A percentile compares a stretch with the other conserved stretches of the same genome.
Evolutionary conservation across 2,797 vertebrate species (phyloP).

Genomic region (Epinephelus awoara): DNA sequence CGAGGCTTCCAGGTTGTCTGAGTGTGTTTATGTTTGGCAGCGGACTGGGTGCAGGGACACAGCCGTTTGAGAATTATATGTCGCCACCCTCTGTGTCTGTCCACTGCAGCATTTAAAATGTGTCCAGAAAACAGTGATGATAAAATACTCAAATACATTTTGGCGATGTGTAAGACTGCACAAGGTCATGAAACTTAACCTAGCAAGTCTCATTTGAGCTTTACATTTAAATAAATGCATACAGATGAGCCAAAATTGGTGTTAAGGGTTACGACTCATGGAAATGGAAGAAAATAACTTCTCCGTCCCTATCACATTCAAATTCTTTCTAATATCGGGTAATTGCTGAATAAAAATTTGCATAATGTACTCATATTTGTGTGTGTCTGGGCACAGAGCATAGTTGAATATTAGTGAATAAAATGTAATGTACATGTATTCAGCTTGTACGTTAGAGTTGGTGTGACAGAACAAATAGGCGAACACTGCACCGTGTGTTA

Average conservation of each 20-base stretch:
- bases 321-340: slow-evolving; percentile 39
- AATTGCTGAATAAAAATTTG: slow-evolving; percentile 50
- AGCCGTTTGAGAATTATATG: slow-evolving; percentile 8
- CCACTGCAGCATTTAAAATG: slow-evolving; percentile 27
- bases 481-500: background rate
- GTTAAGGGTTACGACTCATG: slow-evolving; percentile 39
- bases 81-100: slow-evolving; percentile 8
- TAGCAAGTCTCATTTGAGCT: slow-evolving; percentile 43
- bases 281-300: slow-evolving; percentile 39
- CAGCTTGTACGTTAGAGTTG: background rate
- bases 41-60: background rate
- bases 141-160: slow-evolving; percentile 11
- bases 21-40: slow-evolving; percentile 34
- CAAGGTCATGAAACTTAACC: slow-evolving; percentile 59
- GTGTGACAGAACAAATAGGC: background rate
- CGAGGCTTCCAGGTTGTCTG: slow-evolving; percentile 20
- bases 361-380: slow-evolving; percentile 33
- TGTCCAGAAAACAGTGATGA: slow-evolving; percentile 8
- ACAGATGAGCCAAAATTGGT: slow-evolving; percentile 47
- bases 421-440: slow-evolving; percentile 12
- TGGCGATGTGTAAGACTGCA: background rate
- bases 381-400: background rate
- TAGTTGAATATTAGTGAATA: slow-evolving; percentile 9
- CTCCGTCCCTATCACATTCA: slow-evolving; percentile 26
- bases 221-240: slow-evolving; percentile 70